A percentile compares a stretch with the other conserved stretches of the same genome.
Conservation (phyloP, 2,113 vertebrate genomes). For the Crotalus horridus region DNA sequence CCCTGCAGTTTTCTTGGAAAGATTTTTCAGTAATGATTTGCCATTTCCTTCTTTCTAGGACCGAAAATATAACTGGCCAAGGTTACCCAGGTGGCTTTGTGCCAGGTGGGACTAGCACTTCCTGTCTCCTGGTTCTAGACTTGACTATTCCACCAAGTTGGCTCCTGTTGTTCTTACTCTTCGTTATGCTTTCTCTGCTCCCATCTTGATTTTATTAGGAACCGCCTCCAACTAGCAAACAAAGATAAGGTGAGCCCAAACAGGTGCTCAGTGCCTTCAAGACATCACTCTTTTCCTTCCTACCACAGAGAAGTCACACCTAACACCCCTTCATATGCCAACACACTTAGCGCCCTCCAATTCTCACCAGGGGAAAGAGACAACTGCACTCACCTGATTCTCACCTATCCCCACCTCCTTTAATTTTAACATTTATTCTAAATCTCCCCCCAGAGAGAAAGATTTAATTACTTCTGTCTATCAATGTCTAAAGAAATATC, state of each 20-base stretch:
- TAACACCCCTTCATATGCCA: neutral
- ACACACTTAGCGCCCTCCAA: neutral
- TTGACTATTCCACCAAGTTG: neutral
- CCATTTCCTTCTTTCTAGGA: neutral
- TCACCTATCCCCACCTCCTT: neutral
- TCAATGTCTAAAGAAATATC: neutral
- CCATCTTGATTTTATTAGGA: neutral
- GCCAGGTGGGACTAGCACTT: neutral
- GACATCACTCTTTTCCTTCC: neutral
- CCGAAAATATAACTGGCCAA: neutral
- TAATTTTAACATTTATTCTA: neutral
- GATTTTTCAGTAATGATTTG: neutral
- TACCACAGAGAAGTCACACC: neutral
- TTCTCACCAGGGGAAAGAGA: neutral
- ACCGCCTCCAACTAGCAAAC: neutral
- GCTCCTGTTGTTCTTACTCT: neutral
- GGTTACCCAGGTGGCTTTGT: neutral
- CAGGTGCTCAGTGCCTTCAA: neutral
- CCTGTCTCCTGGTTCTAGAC: neutral
- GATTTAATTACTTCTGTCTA: neutral
- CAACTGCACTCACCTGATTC: neutral
- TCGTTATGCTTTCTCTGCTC: accelerated
- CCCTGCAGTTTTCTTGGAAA: neutral
- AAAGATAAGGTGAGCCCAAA: neutral
- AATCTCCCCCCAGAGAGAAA: neutral